Base-by-base conservation (phyloP, 2,888 invertebrate species). In the Rhingia campestris region DNA sequence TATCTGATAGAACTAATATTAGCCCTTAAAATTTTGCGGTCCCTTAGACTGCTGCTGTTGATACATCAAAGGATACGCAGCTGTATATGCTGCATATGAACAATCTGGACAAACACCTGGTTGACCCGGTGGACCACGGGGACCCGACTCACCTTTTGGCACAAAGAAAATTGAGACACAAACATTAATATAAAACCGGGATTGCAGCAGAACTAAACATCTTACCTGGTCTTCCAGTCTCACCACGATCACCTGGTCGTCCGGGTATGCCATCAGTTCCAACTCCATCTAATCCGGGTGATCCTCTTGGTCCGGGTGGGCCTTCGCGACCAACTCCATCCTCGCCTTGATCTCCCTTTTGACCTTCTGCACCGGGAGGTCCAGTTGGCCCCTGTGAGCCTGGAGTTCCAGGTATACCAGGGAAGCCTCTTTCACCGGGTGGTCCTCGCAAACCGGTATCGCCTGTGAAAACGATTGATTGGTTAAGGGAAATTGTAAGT, bases 171-270 rank as follows among this genome's bases (percentile, higher is more conserved):
- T 7, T 5, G 4, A n/a, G 51, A 5, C 7, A 30, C 5, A 14
- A 22, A 1, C 22, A 22, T 22, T n/a, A 32, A 0, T 0, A 32
- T 0, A 35, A n/a, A 2, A 12, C 35, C n/a, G 72, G 64, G 39
- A 72, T 14, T 14, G 32, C 43, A 43, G 30, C 84, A 45, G 4
- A 45, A 12, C 0, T 12, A n/a, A 45, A 4, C 43, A 12, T 6
- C 6, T 88, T 91, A 95, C 96, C 96, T 91, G 94, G 93, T 90
- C 94, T 92, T 58, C 96, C 97, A 4, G 94, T 91, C 87, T 95
- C 95, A 6, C 97, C 97, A 88, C 95, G 92, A 81, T 95, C 95
- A 0, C 97, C 97, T 45, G 93, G 92, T 88, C 95, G 92, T n/a
- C 97, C 97, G 14, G 94, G 93, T 33, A 92, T 81, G 22, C 94